Conservation (phyloP, 2,888 invertebrate species). For the Archips xylosteana region DNA sequence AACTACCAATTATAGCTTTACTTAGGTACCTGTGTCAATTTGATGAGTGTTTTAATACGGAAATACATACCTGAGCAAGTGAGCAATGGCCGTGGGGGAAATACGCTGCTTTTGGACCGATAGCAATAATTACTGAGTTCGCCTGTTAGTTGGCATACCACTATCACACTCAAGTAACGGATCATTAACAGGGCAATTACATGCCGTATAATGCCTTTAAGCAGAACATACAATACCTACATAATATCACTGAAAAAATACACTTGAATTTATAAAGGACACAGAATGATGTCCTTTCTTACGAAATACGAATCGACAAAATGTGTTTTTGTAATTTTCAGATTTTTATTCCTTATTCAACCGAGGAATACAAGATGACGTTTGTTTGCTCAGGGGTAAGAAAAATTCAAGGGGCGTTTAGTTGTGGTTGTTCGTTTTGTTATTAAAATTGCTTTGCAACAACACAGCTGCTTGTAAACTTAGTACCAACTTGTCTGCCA, state of each 20-base stretch:
- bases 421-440: not conserved
- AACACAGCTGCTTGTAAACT: not conserved
- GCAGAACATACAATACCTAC: not conserved
- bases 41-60: not conserved
- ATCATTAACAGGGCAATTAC: slow-evolving; percentile 17
- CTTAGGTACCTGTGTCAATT: not conserved
- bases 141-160: not conserved
- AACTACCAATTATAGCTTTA: too few relatives aligned
- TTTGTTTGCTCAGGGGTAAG: slow-evolving; percentile 3
- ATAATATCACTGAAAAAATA: too few relatives aligned
- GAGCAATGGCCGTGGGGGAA: slow-evolving; percentile 13
- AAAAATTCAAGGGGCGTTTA: not conserved
- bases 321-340: not conserved
- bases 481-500: too few relatives aligned
- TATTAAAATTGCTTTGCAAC: not conserved
- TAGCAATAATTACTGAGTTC: slow-evolving; percentile 12
- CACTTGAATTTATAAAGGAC: too few relatives aligned
- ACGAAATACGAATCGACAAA: not conserved
- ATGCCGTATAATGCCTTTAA: not conserved
- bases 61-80: slow-evolving; percentile 3
- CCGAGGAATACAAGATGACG: not conserved
- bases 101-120: slow-evolving; percentile 9
- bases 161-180: not conserved
- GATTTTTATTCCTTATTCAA: not conserved
- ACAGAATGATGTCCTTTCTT: too few relatives aligned